A percentile compares a stretch with the other conserved stretches of the same genome.
Conservation (phyloP, 2,797 vertebrate species). For the Spinibarbus caldwelli region DNA sequence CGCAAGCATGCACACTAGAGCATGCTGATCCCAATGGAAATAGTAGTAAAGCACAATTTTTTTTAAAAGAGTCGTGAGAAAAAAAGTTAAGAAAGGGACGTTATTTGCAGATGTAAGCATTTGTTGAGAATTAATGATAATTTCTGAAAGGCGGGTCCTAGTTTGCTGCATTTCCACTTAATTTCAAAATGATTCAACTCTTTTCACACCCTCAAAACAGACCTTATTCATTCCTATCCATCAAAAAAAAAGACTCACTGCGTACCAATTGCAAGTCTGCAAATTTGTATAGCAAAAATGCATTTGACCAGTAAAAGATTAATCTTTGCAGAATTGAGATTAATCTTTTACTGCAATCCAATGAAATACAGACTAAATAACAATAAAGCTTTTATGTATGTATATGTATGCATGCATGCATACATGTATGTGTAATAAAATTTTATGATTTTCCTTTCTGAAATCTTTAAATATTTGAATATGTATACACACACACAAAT, state of each 20-base stretch:
- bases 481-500: too few relatives aligned
- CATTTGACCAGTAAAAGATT: not conserved
- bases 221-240: constrained; percentile 8
- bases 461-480: too few relatives aligned
- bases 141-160: not conserved
- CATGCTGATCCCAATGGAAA: not conserved
- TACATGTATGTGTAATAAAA: too few relatives aligned
- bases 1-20: not conserved
- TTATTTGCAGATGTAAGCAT: not conserved
- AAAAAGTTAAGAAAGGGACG: not conserved
- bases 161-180: not conserved
- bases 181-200: not conserved
- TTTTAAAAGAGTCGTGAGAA: not conserved
- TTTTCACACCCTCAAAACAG: constrained; percentile 7
- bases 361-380: not conserved
- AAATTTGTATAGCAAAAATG: too few relatives aligned
- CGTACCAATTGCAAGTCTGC: not conserved
- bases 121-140: not conserved
- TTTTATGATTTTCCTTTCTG: too few relatives aligned
- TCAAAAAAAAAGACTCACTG: not conserved
- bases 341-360: not conserved
- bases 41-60: not conserved
- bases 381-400: not conserved
- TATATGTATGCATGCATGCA: too few relatives aligned
- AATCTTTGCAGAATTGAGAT: not conserved